Evolutionary conservation across 1,140 invertebrate species (phyloP).

Genomic region (Danaus plexippus): DNA sequence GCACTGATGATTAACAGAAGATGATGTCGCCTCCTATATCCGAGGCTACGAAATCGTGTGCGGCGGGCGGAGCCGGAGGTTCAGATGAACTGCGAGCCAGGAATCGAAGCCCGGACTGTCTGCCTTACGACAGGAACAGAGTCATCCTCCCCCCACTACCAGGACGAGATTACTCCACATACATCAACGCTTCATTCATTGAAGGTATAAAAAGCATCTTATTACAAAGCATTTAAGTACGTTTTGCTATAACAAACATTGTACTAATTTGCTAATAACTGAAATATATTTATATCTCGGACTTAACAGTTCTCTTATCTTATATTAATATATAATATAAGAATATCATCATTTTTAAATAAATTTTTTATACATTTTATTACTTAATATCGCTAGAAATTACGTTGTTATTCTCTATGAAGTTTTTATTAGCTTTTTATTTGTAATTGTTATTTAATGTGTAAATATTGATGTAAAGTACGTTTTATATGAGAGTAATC

Average conservation of each 20-base stretch:
- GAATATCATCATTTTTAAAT: background rate
- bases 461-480: no score
- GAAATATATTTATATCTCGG: no score
- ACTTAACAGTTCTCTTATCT: no score
- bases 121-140: conserved; percentile 93
- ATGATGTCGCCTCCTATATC: conserved; percentile 83
- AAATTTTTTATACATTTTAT: no score
- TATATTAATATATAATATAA: conserved; percentile 32
- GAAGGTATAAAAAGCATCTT: conserved; percentile 73
- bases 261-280: no score
- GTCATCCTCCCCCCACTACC: conserved; percentile 89
- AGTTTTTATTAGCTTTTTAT: no score
- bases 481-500: no score
- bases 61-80: conserved; percentile 82
- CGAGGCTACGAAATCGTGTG: conserved; percentile 86
- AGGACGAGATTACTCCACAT: conserved; percentile 90
- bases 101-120: conserved; percentile 88
- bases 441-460: no score
- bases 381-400: no score
- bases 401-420: no score
- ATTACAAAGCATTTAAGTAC: no score
- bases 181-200: conserved; percentile 97
- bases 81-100: conserved; percentile 89
- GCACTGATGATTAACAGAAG: conserved; percentile 63
- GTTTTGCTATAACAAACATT: no score